Base-by-base conservation (phyloP, 2,797 vertebrate species). In the Urosaurus nigricauda region DNA sequence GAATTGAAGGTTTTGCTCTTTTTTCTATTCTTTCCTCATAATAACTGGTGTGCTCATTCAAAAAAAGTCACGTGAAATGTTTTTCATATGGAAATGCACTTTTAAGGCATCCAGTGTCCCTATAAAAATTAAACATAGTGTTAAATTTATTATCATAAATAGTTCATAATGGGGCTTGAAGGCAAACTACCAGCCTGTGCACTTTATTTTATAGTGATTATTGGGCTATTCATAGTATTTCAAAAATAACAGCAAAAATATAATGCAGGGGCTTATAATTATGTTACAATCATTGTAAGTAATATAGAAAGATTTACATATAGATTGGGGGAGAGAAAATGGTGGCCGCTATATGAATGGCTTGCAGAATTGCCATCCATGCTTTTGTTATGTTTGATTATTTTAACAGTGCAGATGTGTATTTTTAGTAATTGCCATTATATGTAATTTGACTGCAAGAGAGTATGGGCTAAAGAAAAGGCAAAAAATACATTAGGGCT, bases 241-340 rank as follows among this genome's bases (percentile, higher is more conserved):
- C 9, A 93, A 91, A 94, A 91, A 71, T 77, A 89, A 91, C 11
- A 82, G 1, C 21, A 90, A 91, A 86, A 90, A 87, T 84, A 70
- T 43, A 84, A 71, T 75, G 21, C 13, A 86, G 60, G 1, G 77
- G 0, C 4, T 87, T 92, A 78, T 88, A 91, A 83, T 92, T 93
- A 68, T 84, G 87, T 89, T 92, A 79, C 5, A 84, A 26, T 85
- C 0, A 0, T 17, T 78, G 77, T 80, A 84, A 90, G 13, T 51
- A 87, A 93, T 77, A 73, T 81, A 87, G 84, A 83, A 83, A 56
- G 79, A 88, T 91, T 93, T 84, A 70, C 53, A 70, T 92, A 47
- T 26, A 93, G 60, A 91, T 87, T 89, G 80, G 29, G 77, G 58
- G 21, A 5, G 3, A 86, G 75, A 90, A 94, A 92, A 90, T 92